Conservation (phyloP, 2,797 vertebrate genomes). For the Crocodylus rhombifer region DNA sequence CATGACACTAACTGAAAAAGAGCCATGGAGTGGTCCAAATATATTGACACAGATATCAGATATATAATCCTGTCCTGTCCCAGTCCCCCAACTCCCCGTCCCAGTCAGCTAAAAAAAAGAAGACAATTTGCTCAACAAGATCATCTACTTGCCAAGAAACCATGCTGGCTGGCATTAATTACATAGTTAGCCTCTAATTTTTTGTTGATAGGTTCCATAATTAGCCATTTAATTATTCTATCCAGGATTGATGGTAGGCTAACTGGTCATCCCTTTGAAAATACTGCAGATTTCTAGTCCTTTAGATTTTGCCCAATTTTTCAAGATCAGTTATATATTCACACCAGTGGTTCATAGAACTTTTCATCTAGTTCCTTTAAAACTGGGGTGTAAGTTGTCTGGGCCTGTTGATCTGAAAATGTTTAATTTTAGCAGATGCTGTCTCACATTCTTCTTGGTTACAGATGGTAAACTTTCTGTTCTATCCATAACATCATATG, state of each 20-base stretch:
- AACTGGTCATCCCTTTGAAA: rapidly evolving
- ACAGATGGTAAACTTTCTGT: constrained; percentile 63
- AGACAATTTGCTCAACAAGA: not conserved
- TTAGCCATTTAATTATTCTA: too few relatives aligned
- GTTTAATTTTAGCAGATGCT: constrained; percentile 67
- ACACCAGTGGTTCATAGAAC: not conserved
- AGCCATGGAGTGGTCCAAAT: not conserved
- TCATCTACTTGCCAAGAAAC: not conserved
- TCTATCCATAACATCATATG: constrained; percentile 26
- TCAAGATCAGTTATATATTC: not conserved
- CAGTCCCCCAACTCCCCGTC: too few relatives aligned
- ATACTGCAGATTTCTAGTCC: not conserved
- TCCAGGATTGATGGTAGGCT: not conserved
- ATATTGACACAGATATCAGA: rapidly evolving
- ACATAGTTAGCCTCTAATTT: not conserved
- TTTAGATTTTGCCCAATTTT: rapidly evolving
- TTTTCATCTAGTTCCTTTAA: not conserved
- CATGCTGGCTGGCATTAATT: rapidly evolving
- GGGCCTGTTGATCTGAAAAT: constrained; percentile 32
- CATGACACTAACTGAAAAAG: too few relatives aligned
- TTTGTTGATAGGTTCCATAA: not conserved
- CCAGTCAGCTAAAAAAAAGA: not conserved
- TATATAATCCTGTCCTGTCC: rapidly evolving
- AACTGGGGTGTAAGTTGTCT: not conserved
- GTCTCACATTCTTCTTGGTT: constrained; percentile 70